Conservation (phyloP, 1,140 invertebrate species). For the Uloborus diversus region DNA sequence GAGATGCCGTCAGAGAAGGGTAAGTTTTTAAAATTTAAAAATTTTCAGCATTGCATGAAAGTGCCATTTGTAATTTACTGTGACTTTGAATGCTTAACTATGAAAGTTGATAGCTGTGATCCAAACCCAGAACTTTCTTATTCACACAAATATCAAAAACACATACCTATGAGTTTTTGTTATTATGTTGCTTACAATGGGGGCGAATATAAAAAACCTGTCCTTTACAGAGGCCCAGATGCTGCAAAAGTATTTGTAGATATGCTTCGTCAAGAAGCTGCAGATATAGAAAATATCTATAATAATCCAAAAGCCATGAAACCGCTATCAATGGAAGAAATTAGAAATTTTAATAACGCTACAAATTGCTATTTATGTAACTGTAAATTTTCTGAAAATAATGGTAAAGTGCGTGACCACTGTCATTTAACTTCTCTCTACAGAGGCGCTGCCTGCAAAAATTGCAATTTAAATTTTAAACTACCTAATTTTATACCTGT, state of each 20-base stretch:
- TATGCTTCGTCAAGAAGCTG: neutral
- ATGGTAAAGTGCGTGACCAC: slow-evolving; percentile 3
- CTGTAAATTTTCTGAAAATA: too few species aligned
- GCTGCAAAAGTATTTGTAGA: neutral
- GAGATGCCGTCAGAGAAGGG: too few species aligned
- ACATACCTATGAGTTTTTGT: slow-evolving; percentile 1
- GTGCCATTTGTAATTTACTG: neutral
- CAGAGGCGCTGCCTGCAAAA: neutral
- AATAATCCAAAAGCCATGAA: neutral
- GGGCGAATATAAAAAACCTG: neutral
- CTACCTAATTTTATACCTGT: too few species aligned
- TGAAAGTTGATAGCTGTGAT: neutral
- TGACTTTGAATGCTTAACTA: slow-evolving; percentile 4
- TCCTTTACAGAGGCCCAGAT: neutral
- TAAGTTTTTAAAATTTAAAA: too few species aligned
- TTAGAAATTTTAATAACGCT: too few species aligned
- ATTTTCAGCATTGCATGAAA: too few species aligned
- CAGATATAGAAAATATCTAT: neutral
- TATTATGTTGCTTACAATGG: neutral
- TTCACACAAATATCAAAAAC: too few species aligned
- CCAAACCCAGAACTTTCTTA: too few species aligned
- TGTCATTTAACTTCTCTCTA: neutral
- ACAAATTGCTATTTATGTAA: too few species aligned
- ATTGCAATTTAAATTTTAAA: too few species aligned
- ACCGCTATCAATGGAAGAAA: neutral